Base-by-base conservation (phyloP, 2,797 vertebrate species). In the Betta splendens region DNA sequence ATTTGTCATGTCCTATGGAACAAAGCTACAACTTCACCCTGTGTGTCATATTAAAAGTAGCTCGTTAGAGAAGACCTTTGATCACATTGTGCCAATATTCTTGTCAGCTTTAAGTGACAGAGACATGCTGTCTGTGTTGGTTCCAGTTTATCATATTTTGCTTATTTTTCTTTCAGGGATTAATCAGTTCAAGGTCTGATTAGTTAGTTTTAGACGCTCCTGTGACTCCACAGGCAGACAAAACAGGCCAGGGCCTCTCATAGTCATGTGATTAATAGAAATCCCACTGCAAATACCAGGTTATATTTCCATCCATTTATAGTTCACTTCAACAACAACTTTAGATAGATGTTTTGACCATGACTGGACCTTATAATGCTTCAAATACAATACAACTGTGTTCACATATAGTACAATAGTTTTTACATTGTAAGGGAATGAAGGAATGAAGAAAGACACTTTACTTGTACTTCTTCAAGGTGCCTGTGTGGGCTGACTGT, bases 41-140 rank as follows among this genome's bases (percentile, higher is more conserved):
- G 33, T 37, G 32, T 13, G 51, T 23, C 36, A 4, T 20, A 18
- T 35, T 22, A 15, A 44, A n/a, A 33, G 37, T 40, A 26, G n/a
- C 35, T 50, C 10, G 25, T 13, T 44, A 52, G 38, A 63, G 58
- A 25, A 42, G 29, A 20, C 9, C 36, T 38, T 23, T 15, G 5
- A 22, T 40, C 38, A 22, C 20, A 16, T 9, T 18, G 2, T 3
- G 11, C 40, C 20, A 40, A 21, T 39, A 21, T 10, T 18, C n/a
- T 20, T 39, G 39, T 37, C 16, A n/a, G n/a, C n/a, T 36, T 32
- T 32, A 4, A 15, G 15, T 12, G 11, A 36, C n/a, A 9, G 18
- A 12, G 17, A 11, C 36, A 18, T 38, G n/a, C 15, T 35, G 33
- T 16, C 35, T 9, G 35, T n/a, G 16, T 36, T 3, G 38, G 10